Evolutionary conservation across 2,888 invertebrate genomes (phyloP), one percentile per base, ranked within the genome.

Genomic region (Aporophyla lueneburgensis): DNA sequence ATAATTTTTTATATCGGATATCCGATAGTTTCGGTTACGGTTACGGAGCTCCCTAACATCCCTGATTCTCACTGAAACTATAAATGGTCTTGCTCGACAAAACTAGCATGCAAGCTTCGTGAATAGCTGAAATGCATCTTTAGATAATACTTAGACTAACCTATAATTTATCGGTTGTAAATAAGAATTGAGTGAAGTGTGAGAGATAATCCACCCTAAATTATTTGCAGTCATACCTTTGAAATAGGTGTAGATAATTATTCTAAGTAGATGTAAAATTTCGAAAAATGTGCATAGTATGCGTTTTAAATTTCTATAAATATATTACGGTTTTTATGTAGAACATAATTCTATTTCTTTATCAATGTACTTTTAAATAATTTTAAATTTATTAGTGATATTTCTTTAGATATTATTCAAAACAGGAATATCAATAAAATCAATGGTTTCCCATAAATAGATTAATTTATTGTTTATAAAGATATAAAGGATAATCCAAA

Each of bases 361-460:
- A 51, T 76, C 1, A 49, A 40, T 24, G 7, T 61, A 75, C 1
- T 33, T n/a, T 49, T 65, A 76, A 27, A 16, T 66, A 83, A 70
- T 59, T 16, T 33, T 69, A 59, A 59, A 24, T 14, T 59, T 61
- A 24, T 24, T 59, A 68, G 51, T 33, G 68, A 62, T 80, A 74
- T 74, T 80, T 74, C 69, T 70, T 46, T 58, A 74, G 49, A 58
- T 69, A 46, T 54, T n/a, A 80, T 56, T 79, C 67, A 62, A 21
- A 56, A 80, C 70, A 68, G 62, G 67, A 75, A 80, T 80, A 84
- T 84, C 27, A 71, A 74, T 84, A 56, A 84, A 81, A 81, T 84
- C 81, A 74, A 46, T 81, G 81, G 76, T 85, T 81, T 81, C 81
- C 85, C n/a, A n/a, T n/a, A n/a, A n/a, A n/a, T n/a, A n/a, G n/a